These are phyloP conservation scores for Stenodera caucasica DNA, from an alignment of 2,888 invertebrate species.

Conservation along the genomic window DNA sequence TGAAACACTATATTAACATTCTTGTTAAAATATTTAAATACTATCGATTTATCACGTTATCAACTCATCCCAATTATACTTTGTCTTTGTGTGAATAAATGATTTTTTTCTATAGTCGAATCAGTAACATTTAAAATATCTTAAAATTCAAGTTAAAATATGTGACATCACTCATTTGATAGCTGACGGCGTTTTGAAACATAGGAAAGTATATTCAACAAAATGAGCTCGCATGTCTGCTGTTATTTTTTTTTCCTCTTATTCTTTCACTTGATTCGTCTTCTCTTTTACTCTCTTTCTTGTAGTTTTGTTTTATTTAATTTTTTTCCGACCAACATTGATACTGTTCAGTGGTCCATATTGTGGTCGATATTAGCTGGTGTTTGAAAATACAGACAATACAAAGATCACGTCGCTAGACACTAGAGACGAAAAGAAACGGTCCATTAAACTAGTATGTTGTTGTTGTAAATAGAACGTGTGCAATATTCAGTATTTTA, in stretches of 20 bases:
- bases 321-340: neutral
- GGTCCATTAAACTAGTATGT: constrained; percentile 11
- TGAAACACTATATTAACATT: neutral
- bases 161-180: neutral
- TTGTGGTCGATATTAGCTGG: constrained; percentile 24
- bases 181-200: neutral
- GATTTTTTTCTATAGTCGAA: neutral
- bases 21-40: neutral
- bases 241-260: no score
- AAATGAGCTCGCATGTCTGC: constrained; percentile 2
- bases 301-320: neutral
- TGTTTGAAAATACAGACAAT: constrained; percentile 25
- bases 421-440: constrained; percentile 22
- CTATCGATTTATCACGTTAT: neutral
- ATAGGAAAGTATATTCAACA: neutral
- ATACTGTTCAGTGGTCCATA: constrained; percentile 4
- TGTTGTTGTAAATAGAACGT: neutral
- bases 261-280: neutral
- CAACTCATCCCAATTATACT: neutral
- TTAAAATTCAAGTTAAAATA: neutral
- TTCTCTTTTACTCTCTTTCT: neutral
- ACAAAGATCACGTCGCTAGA: constrained; percentile 27
- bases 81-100: neutral
- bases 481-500: neutral
- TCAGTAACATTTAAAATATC: neutral